phyloP scores from a whole-genome alignment of 2,797 vertebrate species.

The Graptemys geographica region DNA sequence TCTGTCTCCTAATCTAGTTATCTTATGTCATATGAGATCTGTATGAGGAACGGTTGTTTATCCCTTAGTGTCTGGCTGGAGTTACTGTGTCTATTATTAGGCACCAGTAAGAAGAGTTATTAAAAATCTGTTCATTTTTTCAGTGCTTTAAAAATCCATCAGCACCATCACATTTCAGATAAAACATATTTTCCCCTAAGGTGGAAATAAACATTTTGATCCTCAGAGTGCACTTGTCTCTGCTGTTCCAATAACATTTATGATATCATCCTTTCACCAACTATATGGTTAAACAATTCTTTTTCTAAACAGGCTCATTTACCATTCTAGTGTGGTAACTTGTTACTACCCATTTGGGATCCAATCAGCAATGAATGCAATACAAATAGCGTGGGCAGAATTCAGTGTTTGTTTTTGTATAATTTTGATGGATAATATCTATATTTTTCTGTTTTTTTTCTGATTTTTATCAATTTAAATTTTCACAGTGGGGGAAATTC shows the following conservation, averaged over 20 bases:
- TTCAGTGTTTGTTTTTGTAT: background rate
- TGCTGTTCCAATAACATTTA: background rate
- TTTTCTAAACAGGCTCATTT: background rate
- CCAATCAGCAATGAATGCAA: background rate
- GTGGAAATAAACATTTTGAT: background rate
- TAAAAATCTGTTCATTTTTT: background rate
- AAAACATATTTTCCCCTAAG: background rate
- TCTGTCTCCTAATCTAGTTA: fast-evolving
- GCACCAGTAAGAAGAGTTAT: background rate
- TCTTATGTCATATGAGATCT: background rate
- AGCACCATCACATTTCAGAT: background rate
- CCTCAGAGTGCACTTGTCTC: background rate
- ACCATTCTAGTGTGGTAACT: background rate
- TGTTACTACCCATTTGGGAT: background rate
- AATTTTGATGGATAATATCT: background rate
- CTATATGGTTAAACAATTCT: background rate
- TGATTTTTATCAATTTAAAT: background rate
- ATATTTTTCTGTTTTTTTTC: background rate
- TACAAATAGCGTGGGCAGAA: background rate
- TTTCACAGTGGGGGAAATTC: background rate
- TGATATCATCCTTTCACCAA: background rate
- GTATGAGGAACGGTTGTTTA: background rate
- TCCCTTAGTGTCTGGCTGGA: background rate
- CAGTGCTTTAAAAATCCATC: background rate
- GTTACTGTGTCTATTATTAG: fast-evolving